These are phyloP conservation scores for Listrodromus nycthemerus DNA, from an alignment of 2,888 invertebrate genomes.

Conservation along the genomic window DNA sequence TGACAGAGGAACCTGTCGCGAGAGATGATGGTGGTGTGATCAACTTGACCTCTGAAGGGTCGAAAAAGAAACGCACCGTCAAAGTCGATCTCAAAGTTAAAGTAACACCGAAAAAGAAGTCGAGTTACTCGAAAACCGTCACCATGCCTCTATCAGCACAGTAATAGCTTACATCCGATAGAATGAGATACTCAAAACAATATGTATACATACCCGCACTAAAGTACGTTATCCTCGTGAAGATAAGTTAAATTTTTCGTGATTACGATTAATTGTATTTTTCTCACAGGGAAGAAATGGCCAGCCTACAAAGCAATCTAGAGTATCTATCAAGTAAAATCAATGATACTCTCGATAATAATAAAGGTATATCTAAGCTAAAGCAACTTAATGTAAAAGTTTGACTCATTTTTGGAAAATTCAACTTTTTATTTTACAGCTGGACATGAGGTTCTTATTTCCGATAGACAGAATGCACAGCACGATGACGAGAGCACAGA, in stretches of 20 bases:
- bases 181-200: constrained; percentile 71
- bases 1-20: constrained; percentile 81
- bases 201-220: constrained; percentile 74
- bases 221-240: constrained; percentile 54
- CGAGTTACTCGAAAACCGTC: constrained; percentile 76
- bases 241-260: constrained; percentile 13
- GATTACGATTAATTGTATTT: constrained; percentile 21
- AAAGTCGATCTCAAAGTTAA: constrained; percentile 83
- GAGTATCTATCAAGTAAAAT: constrained; percentile 87
- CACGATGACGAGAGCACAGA: constrained; percentile 44
- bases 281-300: constrained; percentile 90
- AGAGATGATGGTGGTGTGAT: constrained; percentile 72
- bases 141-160: constrained; percentile 81
- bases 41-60: constrained; percentile 75
- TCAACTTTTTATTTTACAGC: constrained; percentile 35
- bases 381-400: too few species aligned
- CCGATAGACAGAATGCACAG: constrained; percentile 55
- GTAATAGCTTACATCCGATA: constrained; percentile 74
- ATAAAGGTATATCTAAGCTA: constrained; percentile 71
- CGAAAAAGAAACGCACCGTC: constrained; percentile 83
- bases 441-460: constrained; percentile 43
- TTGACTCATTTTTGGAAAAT: not conserved
- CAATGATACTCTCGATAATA: constrained; percentile 75
- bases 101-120: constrained; percentile 83
- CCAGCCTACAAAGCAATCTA: constrained; percentile 92